Base-by-base conservation (phyloP, 2,113 vertebrate species). In the Pundamilia nyererei region DNA sequence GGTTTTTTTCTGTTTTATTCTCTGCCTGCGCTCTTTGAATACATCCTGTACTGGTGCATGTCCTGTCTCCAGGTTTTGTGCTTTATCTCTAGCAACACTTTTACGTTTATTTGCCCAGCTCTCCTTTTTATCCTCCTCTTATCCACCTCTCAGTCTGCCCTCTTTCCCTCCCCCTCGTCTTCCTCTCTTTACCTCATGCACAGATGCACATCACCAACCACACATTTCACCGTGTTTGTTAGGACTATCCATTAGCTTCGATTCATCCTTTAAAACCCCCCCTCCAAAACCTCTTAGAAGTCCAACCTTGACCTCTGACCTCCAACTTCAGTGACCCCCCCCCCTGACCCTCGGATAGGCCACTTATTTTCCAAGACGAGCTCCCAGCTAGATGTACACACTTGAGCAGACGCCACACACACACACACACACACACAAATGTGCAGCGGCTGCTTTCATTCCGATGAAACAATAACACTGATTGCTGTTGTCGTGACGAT, bases 381-480 rank as follows among this genome's bases (percentile, higher is more conserved):
- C 70, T 58, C 80, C 35, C 31, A 12, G 26, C 12, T 85, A 84
- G 60, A 77, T 10, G 38, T 40, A 21, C 54, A 33, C 84, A 60
- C 45, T 35, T 7, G 6, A 80, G 65, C 49, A 21, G 58, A 81
- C 9, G 35, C 80, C 54, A 29, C 21, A 21, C 21, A 21, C 21
- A 40, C 29, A 38, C 55, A 9, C 65, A n/a, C 56, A 53, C 65
- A 42, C 58, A 54, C 81, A 75, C 72, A 51, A 83, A 81, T 26
- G 7, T 14, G 47, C 60, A 31, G 86, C 33, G 29, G 40, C 85
- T 56, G 92, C 93, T 94, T 93, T 94, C 93, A 91, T 86, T 93
- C 82, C 92, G 88, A 93, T 94, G 92, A 94, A 95, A 95, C 93
- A 93, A 95, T 95, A 95, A 94, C 89, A 91, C 93, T 95, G 95